These are phyloP conservation scores for Agriopis aurantiaria DNA, from an alignment of 2,888 invertebrate species.

Conservation along the genomic window DNA sequence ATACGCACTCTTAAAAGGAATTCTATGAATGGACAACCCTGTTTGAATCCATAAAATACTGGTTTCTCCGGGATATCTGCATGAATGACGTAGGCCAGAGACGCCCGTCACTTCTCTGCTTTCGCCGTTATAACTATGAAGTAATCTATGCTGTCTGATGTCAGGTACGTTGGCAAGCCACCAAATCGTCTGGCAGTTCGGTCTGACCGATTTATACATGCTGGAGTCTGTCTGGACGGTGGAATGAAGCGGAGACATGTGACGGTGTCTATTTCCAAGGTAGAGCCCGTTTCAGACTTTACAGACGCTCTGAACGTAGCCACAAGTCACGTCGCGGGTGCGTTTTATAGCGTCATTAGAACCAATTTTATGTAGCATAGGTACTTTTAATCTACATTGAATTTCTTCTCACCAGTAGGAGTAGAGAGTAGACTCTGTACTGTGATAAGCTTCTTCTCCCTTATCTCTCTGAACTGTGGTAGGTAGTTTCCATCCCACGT, in stretches of 20 bases:
- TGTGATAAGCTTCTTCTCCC: too few species aligned
- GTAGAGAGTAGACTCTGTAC: too few species aligned
- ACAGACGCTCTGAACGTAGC: neutral
- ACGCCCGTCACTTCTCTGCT: slow-evolving; percentile 13
- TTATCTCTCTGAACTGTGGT: too few species aligned
- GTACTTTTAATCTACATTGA: too few species aligned
- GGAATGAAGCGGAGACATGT: slow-evolving; percentile 41
- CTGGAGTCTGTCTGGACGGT: slow-evolving; percentile 58
- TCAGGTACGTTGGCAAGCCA: slow-evolving; percentile 56
- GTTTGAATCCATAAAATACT: neutral
- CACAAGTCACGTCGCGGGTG: neutral
- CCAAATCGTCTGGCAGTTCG: slow-evolving; percentile 61
- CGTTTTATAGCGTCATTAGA: too few species aligned
- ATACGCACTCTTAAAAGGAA: too few species aligned
- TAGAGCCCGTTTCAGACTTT: neutral
- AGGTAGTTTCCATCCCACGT: too few species aligned
- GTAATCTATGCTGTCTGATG: slow-evolving; percentile 1
- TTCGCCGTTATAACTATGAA: neutral
- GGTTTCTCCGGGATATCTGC: neutral
- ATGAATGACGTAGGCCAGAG: slow-evolving; percentile 52
- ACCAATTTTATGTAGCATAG: too few species aligned
- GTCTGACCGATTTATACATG: slow-evolving; percentile 56
- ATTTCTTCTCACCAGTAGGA: too few species aligned
- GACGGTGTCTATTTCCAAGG: slow-evolving; percentile 34
- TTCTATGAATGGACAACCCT: neutral